phyloP scores from a whole-genome alignment of 2,888 invertebrate species.

The Coecobrya sp. region DNA sequence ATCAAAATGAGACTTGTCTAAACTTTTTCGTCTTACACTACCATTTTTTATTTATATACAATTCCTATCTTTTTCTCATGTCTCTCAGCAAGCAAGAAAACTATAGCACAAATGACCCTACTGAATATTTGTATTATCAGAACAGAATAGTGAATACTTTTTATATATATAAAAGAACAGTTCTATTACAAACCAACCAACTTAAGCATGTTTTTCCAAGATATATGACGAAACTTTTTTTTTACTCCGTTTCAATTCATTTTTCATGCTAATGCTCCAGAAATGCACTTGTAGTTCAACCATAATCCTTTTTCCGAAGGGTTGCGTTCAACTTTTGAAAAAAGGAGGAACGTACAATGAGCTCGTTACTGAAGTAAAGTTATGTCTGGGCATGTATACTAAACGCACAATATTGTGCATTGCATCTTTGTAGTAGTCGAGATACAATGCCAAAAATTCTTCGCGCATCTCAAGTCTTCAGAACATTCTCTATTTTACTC shows the following conservation, averaged over 20 bases:
- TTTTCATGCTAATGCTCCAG: slow-evolving; percentile 60
- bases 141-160: not conserved
- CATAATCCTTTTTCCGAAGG: slow-evolving; percentile 34
- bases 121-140: not conserved
- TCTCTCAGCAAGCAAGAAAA: slow-evolving; percentile 1
- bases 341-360: slow-evolving; percentile 53
- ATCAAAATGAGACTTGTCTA: slow-evolving; percentile 72
- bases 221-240: slow-evolving; percentile 67
- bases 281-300: slow-evolving; percentile 39
- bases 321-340: slow-evolving; percentile 8
- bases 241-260: slow-evolving; percentile 58
- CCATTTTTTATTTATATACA: slow-evolving; percentile 17
- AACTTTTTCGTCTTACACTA: not conserved
- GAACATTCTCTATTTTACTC: slow-evolving; percentile 3
- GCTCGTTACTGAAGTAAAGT: slow-evolving; percentile 50
- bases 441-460: slow-evolving; percentile 41
- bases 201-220: slow-evolving; percentile 25
- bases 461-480: slow-evolving; percentile 25
- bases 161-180: slow-evolving; percentile 44
- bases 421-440: too few relatives aligned
- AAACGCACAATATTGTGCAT: slow-evolving; percentile 17
- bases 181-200: slow-evolving; percentile 14
- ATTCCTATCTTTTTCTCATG: not conserved
- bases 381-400: not conserved
- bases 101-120: slow-evolving; percentile 43